phyloP scores from a whole-genome alignment of 2,797 vertebrate genomes.

The Scolopax rusticola region DNA sequence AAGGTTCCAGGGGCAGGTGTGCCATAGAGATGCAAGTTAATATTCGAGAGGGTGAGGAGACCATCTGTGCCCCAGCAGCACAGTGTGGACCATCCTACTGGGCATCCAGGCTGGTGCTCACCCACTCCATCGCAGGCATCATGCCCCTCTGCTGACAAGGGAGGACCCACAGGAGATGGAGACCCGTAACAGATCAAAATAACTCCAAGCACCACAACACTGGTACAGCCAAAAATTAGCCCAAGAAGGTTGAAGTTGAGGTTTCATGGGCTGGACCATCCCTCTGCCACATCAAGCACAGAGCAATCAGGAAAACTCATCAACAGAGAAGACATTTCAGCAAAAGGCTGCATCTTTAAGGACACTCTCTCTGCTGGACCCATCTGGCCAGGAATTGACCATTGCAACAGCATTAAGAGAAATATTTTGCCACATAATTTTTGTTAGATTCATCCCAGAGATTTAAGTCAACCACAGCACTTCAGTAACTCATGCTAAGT shows the following conservation, averaged over 20 bases:
- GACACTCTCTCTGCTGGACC: not conserved
- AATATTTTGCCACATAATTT: not conserved
- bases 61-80: accelerated
- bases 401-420: not conserved
- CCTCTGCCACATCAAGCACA: not conserved
- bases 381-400: not conserved
- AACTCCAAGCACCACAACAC: not conserved
- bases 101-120: accelerated
- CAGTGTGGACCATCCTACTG: accelerated
- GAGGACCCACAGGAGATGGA: no score
- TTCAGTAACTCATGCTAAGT: not conserved
- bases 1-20: not conserved
- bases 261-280: not conserved
- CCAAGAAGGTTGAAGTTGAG: not conserved
- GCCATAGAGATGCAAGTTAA: not conserved
- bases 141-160: no score
- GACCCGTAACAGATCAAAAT: not conserved
- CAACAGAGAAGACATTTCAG: not conserved
- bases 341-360: not conserved
- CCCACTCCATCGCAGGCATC: accelerated
- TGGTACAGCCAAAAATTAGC: not conserved
- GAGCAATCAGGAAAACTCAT: not conserved
- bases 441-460: not conserved
- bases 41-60: not conserved
- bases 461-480: not conserved